Evolutionary conservation across 2,888 invertebrate genomes (phyloP).

Genomic region (Mesorhabditis spiculigera): DNA sequence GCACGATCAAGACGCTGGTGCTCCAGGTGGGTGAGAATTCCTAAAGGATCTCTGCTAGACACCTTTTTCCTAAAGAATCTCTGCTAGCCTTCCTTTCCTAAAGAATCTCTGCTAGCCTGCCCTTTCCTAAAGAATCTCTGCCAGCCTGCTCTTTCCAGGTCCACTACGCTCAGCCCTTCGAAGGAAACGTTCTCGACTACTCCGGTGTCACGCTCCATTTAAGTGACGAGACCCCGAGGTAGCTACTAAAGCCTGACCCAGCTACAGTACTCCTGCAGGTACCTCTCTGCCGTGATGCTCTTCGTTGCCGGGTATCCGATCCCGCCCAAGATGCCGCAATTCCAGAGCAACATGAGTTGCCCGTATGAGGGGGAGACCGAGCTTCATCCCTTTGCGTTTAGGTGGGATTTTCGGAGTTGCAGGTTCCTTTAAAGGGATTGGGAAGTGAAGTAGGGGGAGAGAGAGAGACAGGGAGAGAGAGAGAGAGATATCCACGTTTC

Average conservation of each 20-base stretch:
- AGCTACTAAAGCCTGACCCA: conserved; percentile 16
- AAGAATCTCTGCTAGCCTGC: too few species aligned
- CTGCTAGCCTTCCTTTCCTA: too few species aligned
- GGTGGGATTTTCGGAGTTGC: not conserved
- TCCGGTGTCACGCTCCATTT: conserved; percentile 61
- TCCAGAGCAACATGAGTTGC: conserved; percentile 64
- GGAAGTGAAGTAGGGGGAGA: not conserved
- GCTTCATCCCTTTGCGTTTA: conserved; percentile 31
- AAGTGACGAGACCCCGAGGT: conserved; percentile 34
- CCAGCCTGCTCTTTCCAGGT: conserved; percentile 17
- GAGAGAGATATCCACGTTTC: conserved; percentile 42
- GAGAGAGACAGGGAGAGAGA: too few species aligned
- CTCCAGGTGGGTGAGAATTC: conserved; percentile 59
- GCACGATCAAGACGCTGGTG: conserved; percentile 64
- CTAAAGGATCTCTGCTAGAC: conserved; percentile 17
- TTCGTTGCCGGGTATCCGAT: conserved; percentile 58
- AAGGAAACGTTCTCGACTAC: conserved; percentile 59
- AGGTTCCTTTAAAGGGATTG: not conserved
- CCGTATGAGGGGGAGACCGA: conserved; percentile 47
- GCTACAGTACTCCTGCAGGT: not conserved
- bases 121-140: too few species aligned
- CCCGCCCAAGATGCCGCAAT: conserved; percentile 51
- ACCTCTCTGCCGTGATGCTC: conserved; percentile 60
- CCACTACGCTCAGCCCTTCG: conserved; percentile 54
- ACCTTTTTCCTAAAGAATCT: too few species aligned